Conservation (phyloP, 2,888 invertebrate genomes). For the Apantesis nais region DNA sequence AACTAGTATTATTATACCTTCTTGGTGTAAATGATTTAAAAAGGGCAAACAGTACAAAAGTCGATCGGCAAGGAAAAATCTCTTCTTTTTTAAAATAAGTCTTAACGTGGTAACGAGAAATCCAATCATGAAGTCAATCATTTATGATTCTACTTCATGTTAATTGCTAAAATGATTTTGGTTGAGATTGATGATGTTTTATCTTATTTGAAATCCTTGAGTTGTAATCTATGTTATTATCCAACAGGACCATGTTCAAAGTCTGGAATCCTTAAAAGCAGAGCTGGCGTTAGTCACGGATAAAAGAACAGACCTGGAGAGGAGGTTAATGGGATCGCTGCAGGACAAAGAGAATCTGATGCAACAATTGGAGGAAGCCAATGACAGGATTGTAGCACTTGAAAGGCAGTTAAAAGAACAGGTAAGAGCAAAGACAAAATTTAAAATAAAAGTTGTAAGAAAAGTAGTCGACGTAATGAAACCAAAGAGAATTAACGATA, state of each 20-base stretch:
- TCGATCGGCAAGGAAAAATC: neutral
- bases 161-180: too few species aligned
- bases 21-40: neutral
- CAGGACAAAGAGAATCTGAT: slow-evolving; percentile 93
- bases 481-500: neutral
- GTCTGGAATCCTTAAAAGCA: slow-evolving; percentile 94
- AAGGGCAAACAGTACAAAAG: neutral
- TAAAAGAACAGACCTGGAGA: slow-evolving; percentile 94
- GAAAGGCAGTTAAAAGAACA: slow-evolving; percentile 94
- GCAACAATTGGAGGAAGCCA: slow-evolving; percentile 94
- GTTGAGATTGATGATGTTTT: neutral
- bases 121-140: too few species aligned
- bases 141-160: too few species aligned
- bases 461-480: neutral
- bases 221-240: neutral
- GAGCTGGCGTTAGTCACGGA: slow-evolving; percentile 94
- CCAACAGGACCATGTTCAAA: slow-evolving; percentile 94
- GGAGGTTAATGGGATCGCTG: slow-evolving; percentile 90
- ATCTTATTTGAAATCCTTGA: neutral
- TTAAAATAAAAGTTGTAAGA: neutral
- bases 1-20: neutral
- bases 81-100: too few species aligned
- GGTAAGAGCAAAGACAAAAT: slow-evolving; percentile 72
- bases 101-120: neutral
- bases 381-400: slow-evolving; percentile 93